Conservation (phyloP, 2,113 vertebrate genomes). For the Scalopus aquaticus region DNA sequence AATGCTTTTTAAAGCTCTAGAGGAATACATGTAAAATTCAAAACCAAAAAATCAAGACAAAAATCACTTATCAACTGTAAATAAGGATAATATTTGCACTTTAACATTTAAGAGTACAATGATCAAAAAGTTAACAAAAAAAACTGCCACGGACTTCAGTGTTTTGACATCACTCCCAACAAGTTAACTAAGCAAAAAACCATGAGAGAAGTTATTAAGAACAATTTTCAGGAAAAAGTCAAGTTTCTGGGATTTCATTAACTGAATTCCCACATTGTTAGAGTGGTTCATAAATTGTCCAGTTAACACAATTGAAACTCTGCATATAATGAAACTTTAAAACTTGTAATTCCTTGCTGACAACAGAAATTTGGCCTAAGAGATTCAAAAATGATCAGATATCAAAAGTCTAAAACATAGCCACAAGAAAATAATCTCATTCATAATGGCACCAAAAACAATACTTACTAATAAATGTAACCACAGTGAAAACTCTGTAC, state of each 20-base stretch:
- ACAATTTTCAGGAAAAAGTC: background rate
- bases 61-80: background rate
- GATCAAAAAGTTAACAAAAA: background rate
- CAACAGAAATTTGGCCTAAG: background rate
- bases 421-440: background rate
- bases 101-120: background rate
- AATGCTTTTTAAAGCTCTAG: background rate
- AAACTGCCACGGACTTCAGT: background rate
- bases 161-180: background rate
- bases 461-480: background rate
- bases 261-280: background rate
- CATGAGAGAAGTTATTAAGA: background rate
- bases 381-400: background rate
- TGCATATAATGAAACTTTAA: background rate
- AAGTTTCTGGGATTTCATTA: background rate
- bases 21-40: background rate
- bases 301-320: background rate
- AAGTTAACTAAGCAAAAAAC: background rate
- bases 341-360: background rate
- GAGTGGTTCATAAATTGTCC: background rate
- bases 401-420: slow-evolving; percentile 6
- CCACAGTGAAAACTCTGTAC: background rate
- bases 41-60: background rate
- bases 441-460: background rate
- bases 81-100: background rate